Conservation (phyloP, 2,888 invertebrate species). For the Desoria tigrina region DNA sequence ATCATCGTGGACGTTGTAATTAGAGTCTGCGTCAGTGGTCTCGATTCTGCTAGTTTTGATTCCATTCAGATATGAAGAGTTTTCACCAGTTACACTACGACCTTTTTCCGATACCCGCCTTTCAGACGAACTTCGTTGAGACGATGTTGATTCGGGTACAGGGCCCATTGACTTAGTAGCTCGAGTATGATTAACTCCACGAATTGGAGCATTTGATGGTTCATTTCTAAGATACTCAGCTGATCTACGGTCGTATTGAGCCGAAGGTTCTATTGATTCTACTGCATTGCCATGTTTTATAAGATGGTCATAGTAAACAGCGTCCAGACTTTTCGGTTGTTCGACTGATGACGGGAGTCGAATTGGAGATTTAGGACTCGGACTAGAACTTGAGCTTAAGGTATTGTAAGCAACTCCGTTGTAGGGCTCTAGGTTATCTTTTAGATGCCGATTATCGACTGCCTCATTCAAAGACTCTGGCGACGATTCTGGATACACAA, state of each 20-base stretch:
- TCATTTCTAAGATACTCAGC: neutral
- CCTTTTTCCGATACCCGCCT: no score
- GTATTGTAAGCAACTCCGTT: neutral
- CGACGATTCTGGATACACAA: neutral
- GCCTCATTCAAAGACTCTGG: neutral
- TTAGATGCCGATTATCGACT: neutral
- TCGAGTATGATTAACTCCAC: neutral
- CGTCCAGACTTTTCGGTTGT: constrained; percentile 1
- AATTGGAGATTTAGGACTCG: neutral
- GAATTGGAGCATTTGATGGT: neutral
- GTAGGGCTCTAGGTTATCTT: neutral
- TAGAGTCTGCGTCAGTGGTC: neutral
- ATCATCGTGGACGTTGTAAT: neutral
- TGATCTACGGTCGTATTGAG: no score
- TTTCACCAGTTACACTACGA: neutral
- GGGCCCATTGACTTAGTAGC: neutral
- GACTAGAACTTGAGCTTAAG: neutral
- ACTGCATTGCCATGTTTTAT: neutral
- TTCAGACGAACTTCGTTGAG: neutral
- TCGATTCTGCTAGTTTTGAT: neutral
- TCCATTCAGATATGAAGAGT: neutral
- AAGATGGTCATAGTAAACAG: neutral
- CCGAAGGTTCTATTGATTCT: no score
- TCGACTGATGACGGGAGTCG: neutral
- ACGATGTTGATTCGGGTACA: neutral